These are phyloP conservation scores for Xestia c-nigrum DNA, from an alignment of 2,888 invertebrate species.

Conservation along the genomic window DNA sequence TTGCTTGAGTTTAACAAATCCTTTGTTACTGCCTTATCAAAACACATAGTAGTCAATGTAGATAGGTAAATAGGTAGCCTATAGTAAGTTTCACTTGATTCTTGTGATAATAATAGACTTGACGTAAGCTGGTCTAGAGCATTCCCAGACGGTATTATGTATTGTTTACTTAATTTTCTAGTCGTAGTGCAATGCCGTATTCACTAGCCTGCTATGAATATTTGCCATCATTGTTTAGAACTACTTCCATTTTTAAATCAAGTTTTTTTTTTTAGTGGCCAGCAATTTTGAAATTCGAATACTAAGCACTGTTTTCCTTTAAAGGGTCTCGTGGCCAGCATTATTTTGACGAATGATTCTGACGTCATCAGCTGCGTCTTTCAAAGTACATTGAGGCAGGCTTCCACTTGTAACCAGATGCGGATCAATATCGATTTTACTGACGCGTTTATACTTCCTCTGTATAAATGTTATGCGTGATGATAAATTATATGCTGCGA, in stretches of 20 bases:
- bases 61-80: constrained; percentile 2
- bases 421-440: constrained; percentile 38
- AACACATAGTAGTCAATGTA: constrained; percentile 25
- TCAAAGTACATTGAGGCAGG: constrained; percentile 41
- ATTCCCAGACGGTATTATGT: constrained; percentile 54
- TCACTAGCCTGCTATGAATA: neutral
- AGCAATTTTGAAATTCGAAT: neutral
- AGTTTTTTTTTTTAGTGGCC: neutral
- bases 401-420: constrained; percentile 41
- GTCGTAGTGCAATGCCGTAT: constrained; percentile 12
- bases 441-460: constrained; percentile 32
- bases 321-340: neutral
- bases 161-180: constrained; percentile 42
- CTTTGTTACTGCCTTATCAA: constrained; percentile 55
- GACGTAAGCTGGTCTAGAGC: constrained; percentile 46
- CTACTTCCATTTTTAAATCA: neutral
- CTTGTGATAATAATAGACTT: constrained; percentile 57
- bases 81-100: constrained; percentile 52
- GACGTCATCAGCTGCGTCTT: constrained; percentile 32
- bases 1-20: constrained; percentile 45
- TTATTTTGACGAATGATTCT: constrained; percentile 10
- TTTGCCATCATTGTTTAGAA: neutral
- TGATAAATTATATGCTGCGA: constrained; percentile 11
- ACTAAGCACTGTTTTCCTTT: neutral
- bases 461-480: neutral